A percentile compares a stretch with the other conserved stretches of the same genome.
These are phyloP conservation scores for Callitettix versicolor DNA, from an alignment of 1,140 invertebrate species.

Conservation along the genomic window DNA sequence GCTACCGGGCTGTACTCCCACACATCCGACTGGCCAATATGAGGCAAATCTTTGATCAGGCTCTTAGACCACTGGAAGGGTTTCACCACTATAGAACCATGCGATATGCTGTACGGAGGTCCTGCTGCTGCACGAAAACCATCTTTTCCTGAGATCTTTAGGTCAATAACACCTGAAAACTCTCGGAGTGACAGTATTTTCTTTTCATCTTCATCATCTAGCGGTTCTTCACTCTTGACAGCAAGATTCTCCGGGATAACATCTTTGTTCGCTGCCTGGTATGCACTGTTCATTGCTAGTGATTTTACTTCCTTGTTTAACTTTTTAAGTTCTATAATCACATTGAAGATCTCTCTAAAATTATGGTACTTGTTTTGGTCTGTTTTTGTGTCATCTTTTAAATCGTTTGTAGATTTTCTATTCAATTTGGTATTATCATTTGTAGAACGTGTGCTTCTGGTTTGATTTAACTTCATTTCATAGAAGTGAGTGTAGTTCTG, in stretches of 20 bases:
- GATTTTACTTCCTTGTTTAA: not conserved
- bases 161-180: constrained; percentile 22
- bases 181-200: constrained; percentile 2
- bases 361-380: not conserved
- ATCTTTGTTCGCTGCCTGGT: too few relatives aligned
- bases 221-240: too few relatives aligned
- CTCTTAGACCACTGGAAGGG: constrained; percentile 65
- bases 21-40: constrained; percentile 63
- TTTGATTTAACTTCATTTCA: too few relatives aligned
- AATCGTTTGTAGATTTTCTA: too few relatives aligned
- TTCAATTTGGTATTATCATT: too few relatives aligned
- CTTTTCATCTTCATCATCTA: not conserved
- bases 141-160: constrained; percentile 20
- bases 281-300: too few relatives aligned
- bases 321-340: not conserved
- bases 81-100: constrained; percentile 23
- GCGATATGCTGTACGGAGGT: constrained; percentile 20
- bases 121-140: constrained; percentile 21
- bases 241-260: too few relatives aligned
- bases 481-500: not conserved
- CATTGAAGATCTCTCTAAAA: not conserved
- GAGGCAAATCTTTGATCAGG: constrained; percentile 47
- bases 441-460: too few relatives aligned
- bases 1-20: constrained; percentile 56
- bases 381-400: not conserved